phyloP scores from a whole-genome alignment of 2,888 invertebrate genomes.

The Tanypteryx hageni region DNA sequence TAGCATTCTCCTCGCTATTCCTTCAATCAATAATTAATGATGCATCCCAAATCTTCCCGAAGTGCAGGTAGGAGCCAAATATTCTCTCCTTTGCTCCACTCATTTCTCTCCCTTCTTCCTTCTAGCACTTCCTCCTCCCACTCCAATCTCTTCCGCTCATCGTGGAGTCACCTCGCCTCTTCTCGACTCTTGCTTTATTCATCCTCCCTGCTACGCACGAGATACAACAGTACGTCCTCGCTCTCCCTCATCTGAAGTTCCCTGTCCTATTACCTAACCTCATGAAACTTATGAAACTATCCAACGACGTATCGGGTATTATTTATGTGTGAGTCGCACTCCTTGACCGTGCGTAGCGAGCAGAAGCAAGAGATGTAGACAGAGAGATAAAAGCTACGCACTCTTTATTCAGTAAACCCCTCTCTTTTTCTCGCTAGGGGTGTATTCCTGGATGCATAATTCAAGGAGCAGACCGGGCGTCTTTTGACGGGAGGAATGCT shows the following conservation, averaged over 20 bases:
- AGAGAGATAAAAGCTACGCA: neutral
- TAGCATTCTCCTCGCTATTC: neutral
- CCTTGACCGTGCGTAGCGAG: neutral
- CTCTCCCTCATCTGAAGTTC: neutral
- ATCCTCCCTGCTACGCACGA: neutral
- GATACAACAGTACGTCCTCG: neutral
- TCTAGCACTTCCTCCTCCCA: neutral
- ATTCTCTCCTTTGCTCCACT: neutral
- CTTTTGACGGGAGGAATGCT: neutral
- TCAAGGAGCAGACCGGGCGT: neutral
- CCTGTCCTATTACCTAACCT: neutral
- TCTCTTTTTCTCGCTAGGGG: neutral
- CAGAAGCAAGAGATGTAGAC: neutral
- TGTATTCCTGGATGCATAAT: constrained; percentile 26
- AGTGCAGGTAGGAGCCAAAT: neutral
- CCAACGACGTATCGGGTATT: neutral
- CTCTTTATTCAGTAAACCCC: neutral
- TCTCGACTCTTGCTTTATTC: constrained; percentile 6
- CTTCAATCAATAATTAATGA: neutral
- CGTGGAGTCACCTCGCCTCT: constrained; percentile 28
- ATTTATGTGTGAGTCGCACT: neutral
- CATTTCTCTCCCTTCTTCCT: neutral
- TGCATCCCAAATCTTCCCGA: neutral
- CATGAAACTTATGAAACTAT: neutral
- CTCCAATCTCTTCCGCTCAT: neutral